These are phyloP conservation scores for Rhineura floridana DNA, from an alignment of 2,113 vertebrate species.

Conservation along the genomic window DNA sequence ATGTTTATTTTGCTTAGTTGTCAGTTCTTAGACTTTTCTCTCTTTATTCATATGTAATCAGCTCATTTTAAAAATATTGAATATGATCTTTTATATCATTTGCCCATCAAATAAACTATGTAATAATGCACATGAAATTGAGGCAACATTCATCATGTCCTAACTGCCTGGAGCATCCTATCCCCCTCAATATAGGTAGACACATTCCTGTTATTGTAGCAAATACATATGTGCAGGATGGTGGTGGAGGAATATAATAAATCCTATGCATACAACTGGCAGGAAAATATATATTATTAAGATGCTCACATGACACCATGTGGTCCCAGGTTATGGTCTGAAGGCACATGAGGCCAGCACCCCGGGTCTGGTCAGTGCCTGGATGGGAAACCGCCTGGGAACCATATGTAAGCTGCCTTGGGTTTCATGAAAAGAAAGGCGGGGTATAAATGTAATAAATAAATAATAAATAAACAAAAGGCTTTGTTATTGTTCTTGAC, in stretches of 20 bases:
- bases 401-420: no score
- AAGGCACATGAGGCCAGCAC: no score
- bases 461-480: constrained; percentile 33
- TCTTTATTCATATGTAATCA: not conserved
- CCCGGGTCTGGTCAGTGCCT: no score
- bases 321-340: no score
- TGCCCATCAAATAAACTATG: not conserved
- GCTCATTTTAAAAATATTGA: not conserved
- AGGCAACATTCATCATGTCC: not conserved
- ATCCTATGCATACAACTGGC: not conserved
- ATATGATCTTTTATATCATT: not conserved
- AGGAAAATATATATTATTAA: constrained; percentile 9
- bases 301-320: constrained; percentile 6
- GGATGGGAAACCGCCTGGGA: no score
- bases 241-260: not conserved
- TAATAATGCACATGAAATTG: not conserved
- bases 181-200: not conserved
- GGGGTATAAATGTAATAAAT: no score
- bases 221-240: not conserved
- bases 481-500: constrained; percentile 18
- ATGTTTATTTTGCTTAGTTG: no score
- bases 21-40: no score
- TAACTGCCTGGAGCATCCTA: not conserved
- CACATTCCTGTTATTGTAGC: not conserved
- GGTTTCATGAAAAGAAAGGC: no score